Conservation (phyloP, 2,888 invertebrate species). For the Blera fallax region DNA sequence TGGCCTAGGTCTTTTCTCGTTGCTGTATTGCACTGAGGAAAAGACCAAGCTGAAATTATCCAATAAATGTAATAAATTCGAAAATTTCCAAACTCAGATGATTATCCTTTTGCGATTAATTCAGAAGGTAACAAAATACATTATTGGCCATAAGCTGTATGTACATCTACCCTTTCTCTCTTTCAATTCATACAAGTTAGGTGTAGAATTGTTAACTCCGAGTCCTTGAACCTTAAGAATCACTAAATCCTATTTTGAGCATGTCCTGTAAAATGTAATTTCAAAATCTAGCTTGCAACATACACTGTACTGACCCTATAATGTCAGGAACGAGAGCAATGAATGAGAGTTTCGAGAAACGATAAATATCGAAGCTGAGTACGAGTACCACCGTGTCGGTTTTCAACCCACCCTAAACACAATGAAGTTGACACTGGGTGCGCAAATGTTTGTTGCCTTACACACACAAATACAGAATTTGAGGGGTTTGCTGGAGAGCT, state of each 20-base stretch:
- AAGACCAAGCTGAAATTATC: too few relatives aligned
- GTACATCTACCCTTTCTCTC: too few relatives aligned
- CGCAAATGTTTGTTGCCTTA: not conserved
- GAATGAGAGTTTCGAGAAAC: conserved; percentile 12
- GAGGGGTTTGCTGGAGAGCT: not conserved
- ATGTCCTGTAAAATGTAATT: not conserved
- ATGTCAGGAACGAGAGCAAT: not conserved
- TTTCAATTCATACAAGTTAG: too few relatives aligned
- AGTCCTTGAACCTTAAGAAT: not conserved
- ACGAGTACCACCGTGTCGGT: not conserved
- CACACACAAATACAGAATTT: not conserved
- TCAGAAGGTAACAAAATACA: too few relatives aligned
- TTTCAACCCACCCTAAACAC: not conserved
- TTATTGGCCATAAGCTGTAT: too few relatives aligned
- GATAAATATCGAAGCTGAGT: conserved; percentile 36
- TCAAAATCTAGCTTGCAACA: not conserved
- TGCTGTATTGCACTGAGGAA: too few relatives aligned
- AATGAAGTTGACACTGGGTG: conserved; percentile 23
- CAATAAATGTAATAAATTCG: too few relatives aligned
- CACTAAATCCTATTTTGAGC: not conserved
- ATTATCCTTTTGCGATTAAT: too few relatives aligned
- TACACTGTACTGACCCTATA: conserved; percentile 8
- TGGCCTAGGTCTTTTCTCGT: too few relatives aligned
- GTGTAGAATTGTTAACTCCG: not conserved
- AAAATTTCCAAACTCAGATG: too few relatives aligned